Conservation (phyloP, 2,888 invertebrate species). For the Drosophila eohydei region DNA sequence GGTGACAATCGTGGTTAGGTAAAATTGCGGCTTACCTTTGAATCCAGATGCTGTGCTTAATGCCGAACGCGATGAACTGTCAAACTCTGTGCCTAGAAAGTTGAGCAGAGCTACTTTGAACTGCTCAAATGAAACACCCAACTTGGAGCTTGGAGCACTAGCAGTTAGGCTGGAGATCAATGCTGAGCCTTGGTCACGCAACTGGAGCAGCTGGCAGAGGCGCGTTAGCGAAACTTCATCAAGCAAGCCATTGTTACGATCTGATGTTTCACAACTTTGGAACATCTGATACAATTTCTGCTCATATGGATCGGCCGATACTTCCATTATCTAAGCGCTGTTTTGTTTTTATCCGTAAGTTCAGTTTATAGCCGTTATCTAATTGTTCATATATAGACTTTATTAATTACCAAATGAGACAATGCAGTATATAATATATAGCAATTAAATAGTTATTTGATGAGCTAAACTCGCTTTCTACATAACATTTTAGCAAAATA, state of each 20-base stretch:
- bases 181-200: conserved; percentile 89
- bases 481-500: background rate
- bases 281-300: conserved; percentile 92
- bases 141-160: conserved; percentile 50
- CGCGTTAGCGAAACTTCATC: conserved; percentile 88
- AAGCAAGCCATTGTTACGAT: conserved; percentile 88
- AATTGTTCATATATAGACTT: background rate
- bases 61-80: conserved; percentile 54
- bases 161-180: conserved; percentile 87
- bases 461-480: conserved; percentile 8
- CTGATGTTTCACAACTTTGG: conserved; percentile 89
- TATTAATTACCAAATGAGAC: background rate
- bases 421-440: background rate
- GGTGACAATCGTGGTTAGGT: conserved; percentile 15
- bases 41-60: conserved; percentile 53
- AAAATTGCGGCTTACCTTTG: conserved; percentile 49
- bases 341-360: conserved; percentile 4
- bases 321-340: conserved; percentile 65
- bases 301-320: conserved; percentile 90
- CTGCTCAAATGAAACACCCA: conserved; percentile 88
- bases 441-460: background rate
- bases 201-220: conserved; percentile 91
- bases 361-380: conserved; percentile 50
- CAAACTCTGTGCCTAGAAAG: conserved; percentile 87
- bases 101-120: conserved; percentile 91